A percentile compares a stretch with the other conserved stretches of the same genome.
Conservation (phyloP, 2,797 vertebrate species). For the Brachyalestes nurse region DNA sequence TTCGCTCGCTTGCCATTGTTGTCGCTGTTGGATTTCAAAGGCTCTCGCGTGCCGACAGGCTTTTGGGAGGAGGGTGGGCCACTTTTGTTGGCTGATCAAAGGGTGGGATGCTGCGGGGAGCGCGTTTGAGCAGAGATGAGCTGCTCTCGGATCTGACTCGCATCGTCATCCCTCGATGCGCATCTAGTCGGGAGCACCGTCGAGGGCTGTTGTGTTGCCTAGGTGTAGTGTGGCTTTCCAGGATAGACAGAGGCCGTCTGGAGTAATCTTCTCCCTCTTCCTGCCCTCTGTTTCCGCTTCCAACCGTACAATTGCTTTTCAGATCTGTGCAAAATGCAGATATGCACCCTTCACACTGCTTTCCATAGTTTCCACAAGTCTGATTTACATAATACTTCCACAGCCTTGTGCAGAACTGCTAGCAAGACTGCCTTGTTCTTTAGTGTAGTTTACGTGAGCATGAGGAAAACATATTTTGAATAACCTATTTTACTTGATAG, state of each 20-base stretch:
- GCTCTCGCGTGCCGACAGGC: slow-evolving; percentile 19
- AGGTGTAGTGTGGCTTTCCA: slow-evolving; percentile 14
- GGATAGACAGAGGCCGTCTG: slow-evolving; percentile 11
- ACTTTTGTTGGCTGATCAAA: slow-evolving; percentile 53
- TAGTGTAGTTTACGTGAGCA: background rate
- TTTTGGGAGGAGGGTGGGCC: slow-evolving; percentile 21
- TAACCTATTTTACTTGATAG: too few species aligned
- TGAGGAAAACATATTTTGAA: background rate
- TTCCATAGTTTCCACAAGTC: background rate
- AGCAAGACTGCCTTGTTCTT: background rate
- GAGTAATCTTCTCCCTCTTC: slow-evolving; percentile 13
- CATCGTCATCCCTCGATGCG: slow-evolving; percentile 16
- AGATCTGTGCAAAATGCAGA: slow-evolving; percentile 2
- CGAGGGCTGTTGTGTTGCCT: background rate
- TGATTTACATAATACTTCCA: background rate
- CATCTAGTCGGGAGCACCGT: background rate
- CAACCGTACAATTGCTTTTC: background rate
- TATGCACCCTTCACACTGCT: background rate
- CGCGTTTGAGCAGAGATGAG: slow-evolving; percentile 12
- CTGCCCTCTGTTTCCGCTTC: slow-evolving; percentile 15
- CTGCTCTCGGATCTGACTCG: slow-evolving; percentile 27
- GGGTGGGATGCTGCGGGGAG: slow-evolving; percentile 30
- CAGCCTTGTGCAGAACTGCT: background rate
- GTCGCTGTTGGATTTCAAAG: slow-evolving; percentile 41
- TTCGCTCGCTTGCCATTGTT: slow-evolving; percentile 22